Evolutionary conservation across 2,797 vertebrate species (phyloP).

Genomic region (Danio aesculapii): DNA sequence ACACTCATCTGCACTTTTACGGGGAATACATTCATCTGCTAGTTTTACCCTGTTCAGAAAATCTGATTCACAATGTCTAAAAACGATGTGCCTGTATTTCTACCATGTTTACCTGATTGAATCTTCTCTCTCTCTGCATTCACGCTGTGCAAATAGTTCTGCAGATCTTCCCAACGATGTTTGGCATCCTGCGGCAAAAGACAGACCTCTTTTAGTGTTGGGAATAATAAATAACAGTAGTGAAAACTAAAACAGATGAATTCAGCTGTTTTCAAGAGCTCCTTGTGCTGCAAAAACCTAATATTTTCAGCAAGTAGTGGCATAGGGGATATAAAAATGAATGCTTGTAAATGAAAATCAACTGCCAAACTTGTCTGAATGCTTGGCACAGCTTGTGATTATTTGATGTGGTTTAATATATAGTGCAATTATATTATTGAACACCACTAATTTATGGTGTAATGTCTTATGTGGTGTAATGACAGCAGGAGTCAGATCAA

Average conservation of each 20-base stretch:
- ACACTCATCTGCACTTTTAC: no score
- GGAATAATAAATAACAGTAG: background rate
- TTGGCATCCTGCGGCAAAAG: conserved; percentile 93
- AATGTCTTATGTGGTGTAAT: background rate
- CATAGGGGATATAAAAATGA: background rate
- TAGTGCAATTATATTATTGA: background rate
- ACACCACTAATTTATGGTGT: background rate
- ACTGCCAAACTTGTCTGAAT: background rate
- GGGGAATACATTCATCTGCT: no score
- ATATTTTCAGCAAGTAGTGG: background rate
- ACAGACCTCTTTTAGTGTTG: background rate
- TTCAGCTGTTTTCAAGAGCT: background rate
- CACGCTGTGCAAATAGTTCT: conserved; percentile 90
- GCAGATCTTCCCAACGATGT: conserved; percentile 93
- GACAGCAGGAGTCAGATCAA: background rate
- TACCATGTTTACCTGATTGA: conserved; percentile 90
- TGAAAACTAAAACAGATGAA: background rate
- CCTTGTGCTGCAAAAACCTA: no score
- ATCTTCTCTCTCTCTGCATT: conserved; percentile 90
- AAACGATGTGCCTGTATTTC: background rate
- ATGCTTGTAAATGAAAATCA: background rate
- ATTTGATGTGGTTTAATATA: background rate
- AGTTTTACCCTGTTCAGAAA: no score
- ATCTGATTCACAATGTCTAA: no score
- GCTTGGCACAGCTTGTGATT: background rate